Base-by-base conservation (phyloP, 2,888 invertebrate species). In the Cetonia aurata region DNA sequence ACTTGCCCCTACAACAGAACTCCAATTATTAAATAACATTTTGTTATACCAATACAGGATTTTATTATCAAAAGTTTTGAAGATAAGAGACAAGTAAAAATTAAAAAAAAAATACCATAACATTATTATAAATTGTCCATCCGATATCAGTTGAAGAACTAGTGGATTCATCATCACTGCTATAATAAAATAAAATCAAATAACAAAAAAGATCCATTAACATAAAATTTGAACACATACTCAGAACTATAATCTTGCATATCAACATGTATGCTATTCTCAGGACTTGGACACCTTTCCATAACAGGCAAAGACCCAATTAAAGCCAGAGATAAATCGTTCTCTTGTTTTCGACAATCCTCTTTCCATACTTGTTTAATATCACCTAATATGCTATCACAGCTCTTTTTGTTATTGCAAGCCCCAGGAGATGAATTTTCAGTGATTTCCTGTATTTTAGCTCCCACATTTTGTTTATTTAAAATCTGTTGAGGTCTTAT, bases 111-210 rank as follows among this genome's bases (percentile, higher is more conserved):
- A 25, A 25, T 83, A 89, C 90, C 87, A 92, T 88, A 71, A 92
- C 89, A 85, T 91, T 91, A 78, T 91, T 89, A 78, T 92, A 92
- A 80, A 92, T 89, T 3, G 91, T 92, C 88, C 90, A 90, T 73
- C 91, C 91, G 76, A 90, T 86, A 81, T 89, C 88, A 31, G 88
- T 87, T 55, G 88, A 86, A 77, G 78, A 79, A 37, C 82, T 56
- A 55, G 70, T 55, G 31, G 68, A 19, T 1, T 84, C 82, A 56
- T 87, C 88, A 75, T 88, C 88, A 65, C 88, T 89, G 56, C 52
- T 41, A 13, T 19, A 19, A 41, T 55, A 55, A 67, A 46, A 12
- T 2, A 53, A 55, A 44, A 12, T 15, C 17, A 52, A 12, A 65
- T 53, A 19, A 19, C 37, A 12, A 33, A 1, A 65, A 25, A n/a